Percentiles rank a stretch among this genome's conserved stretches.
Evolutionary conservation across 2,797 vertebrate species (phyloP).

Genomic region (Bryconaethiops microstoma): DNA sequence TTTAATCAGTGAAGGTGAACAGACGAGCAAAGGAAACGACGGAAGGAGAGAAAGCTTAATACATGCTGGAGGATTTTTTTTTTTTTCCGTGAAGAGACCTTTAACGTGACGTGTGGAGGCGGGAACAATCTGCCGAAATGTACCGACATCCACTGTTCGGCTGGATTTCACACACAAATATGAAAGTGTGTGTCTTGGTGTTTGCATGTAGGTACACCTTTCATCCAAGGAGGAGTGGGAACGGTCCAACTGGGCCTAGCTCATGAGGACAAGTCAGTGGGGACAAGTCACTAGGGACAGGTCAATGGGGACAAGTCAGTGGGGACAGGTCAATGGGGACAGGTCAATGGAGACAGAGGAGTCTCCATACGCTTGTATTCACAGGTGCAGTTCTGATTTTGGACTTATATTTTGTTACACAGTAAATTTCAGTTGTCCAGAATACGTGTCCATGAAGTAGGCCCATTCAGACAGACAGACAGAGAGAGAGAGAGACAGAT

Average conservation of each 20-base stretch:
- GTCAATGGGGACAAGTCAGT: too few relatives aligned
- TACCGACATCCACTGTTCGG: constrained; percentile 17
- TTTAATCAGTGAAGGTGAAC: constrained; percentile 30
- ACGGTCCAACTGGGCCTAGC: not conserved
- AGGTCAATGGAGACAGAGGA: not conserved
- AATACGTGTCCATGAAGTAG: constrained; percentile 21
- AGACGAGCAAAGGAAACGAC: constrained; percentile 45
- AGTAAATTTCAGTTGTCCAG: not conserved
- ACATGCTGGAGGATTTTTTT: not conserved
- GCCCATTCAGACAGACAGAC: constrained; percentile 20
- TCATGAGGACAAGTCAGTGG: too few relatives aligned
- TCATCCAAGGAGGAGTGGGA: not conserved
- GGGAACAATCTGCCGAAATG: constrained; percentile 1
- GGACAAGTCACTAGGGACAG: too few relatives aligned
- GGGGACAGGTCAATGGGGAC: too few relatives aligned
- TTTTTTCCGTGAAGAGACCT: not conserved
- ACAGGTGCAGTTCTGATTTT: not conserved
- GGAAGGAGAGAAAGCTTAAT: constrained; percentile 19
- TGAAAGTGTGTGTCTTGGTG: constrained; percentile 13
- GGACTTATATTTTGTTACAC: not conserved
- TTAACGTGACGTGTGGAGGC: not conserved
- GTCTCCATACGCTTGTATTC: too few relatives aligned
- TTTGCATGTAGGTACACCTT: constrained; percentile 6
- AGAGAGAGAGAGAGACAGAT: constrained; percentile 4
- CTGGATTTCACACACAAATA: constrained; percentile 16